Percentiles rank a stretch among this genome's conserved stretches.
Conservation (phyloP, 2,797 vertebrate genomes). For the Mallotus villosus region DNA sequence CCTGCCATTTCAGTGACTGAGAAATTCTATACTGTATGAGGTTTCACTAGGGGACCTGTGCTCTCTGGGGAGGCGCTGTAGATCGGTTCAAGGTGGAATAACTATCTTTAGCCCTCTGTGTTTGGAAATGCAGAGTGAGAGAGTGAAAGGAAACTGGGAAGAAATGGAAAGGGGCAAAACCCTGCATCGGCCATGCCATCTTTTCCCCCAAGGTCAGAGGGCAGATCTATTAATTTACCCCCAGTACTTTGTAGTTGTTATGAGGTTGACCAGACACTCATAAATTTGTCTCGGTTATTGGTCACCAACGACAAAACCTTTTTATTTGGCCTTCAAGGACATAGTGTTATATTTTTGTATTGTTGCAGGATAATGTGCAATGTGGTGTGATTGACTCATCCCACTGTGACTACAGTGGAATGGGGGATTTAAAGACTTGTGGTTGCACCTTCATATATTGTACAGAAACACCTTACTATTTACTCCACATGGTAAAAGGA, state of each 20-base stretch:
- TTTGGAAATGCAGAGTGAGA: conserved; percentile 57
- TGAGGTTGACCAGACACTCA: conserved; percentile 26
- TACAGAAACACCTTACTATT: conserved; percentile 1
- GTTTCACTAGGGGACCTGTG: conserved; percentile 65
- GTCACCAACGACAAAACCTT: conserved; percentile 45
- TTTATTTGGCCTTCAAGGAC: conserved; percentile 45
- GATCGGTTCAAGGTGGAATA: conserved; percentile 81
- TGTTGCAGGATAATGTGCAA: conserved; percentile 19
- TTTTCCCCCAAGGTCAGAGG: conserved; percentile 64
- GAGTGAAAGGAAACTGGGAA: conserved; percentile 37
- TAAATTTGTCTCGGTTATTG: conserved; percentile 50
- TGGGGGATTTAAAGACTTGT: conserved; percentile 4
- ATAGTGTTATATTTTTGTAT: conserved; percentile 35
- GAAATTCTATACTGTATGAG: conserved; percentile 64
- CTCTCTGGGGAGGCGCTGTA: conserved; percentile 69
- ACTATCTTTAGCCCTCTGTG: conserved; percentile 77
- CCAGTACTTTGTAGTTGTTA: conserved; percentile 44
- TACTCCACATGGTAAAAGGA: not conserved
- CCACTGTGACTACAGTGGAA: conserved; percentile 28
- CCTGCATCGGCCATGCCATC: conserved; percentile 32
- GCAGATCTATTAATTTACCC: conserved; percentile 50
- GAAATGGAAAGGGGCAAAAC: conserved; percentile 41
- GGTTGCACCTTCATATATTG: not conserved
- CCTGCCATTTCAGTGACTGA: conserved; percentile 80
- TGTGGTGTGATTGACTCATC: conserved; percentile 31